phyloP scores from a whole-genome alignment of 2,797 vertebrate species.

The Mormyrops boulengeri region DNA sequence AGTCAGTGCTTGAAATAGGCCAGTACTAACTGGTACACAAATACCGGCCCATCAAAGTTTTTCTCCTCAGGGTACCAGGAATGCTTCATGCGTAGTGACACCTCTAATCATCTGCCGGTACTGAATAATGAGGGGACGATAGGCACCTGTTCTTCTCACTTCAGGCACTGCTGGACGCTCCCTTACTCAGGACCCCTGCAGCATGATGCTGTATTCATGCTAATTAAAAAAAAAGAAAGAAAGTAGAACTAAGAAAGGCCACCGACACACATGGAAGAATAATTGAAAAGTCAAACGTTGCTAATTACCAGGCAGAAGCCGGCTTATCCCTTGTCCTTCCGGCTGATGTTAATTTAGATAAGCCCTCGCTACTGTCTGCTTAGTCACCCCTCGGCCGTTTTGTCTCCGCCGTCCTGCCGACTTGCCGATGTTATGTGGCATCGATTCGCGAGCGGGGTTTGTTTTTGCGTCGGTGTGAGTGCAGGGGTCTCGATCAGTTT shows the following conservation, averaged over 20 bases:
- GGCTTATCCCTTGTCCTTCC: conserved; percentile 34
- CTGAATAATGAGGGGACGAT: not conserved
- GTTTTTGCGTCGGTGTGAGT: not conserved
- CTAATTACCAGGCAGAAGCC: conserved; percentile 48
- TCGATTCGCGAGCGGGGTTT: not conserved
- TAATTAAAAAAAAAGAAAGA: not conserved
- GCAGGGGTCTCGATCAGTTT: not conserved
- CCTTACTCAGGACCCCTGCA: not conserved
- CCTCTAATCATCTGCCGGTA: not conserved
- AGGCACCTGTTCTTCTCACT: not conserved
- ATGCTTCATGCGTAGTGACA: not conserved
- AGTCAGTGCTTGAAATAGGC: not conserved
- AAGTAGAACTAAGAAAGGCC: not conserved
- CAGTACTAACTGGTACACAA: not conserved
- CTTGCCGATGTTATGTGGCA: not conserved
- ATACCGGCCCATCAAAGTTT: not conserved
- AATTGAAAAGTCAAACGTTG: conserved; percentile 28
- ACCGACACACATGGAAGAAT: conserved; percentile 6
- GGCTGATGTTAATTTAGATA: conserved; percentile 55
- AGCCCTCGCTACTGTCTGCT: conserved; percentile 36
- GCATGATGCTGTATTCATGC: not conserved
- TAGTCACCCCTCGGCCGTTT: conserved; percentile 29
- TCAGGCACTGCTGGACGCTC: not conserved
- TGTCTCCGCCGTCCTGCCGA: conserved; percentile 32
- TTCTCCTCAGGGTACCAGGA: not conserved